Evolutionary conservation across 2,113 vertebrate genomes (phyloP), one percentile per base, ranked within the genome.

Genomic region (Anhinga rufa): DNA sequence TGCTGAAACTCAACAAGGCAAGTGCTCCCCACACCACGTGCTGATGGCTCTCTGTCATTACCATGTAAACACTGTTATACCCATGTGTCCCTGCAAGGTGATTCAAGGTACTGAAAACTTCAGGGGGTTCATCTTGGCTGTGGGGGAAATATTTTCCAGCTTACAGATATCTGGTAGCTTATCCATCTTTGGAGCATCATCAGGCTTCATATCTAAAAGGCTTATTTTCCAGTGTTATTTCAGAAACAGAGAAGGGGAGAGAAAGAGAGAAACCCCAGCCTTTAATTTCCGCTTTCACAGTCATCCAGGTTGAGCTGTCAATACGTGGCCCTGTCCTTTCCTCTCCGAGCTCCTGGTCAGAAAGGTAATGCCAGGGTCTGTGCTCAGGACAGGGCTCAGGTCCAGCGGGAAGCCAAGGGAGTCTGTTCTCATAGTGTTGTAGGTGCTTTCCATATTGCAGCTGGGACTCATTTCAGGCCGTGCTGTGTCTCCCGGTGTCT

Each of bases 401-500:
- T 88, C 75, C 90, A 90, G 70, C 29, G 3, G 83, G 75, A 96
- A 93, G 66, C 66, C 79, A 60, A 68, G n/a, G 86, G 82, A 90
- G 57, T 92, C 64, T 77, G 62, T 78, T 92, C 96, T 96, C 87
- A 91, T 98, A 98, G 98, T 98, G 98, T 98, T 97, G 93, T 92
- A 81, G 92, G 72, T 9, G 55, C 65, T 42, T 28, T 92, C 70
- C 2, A 0, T 34, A 10, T 20, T 76, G 80, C 25, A 29, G 61
- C 14, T 29, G 21, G 38, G 29, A 42, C 89, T 99, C 98, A 99
- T 78, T 99, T 99, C 72, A 99, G 98, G 66, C 99, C 99, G 0
- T 99, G 99, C 91, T 99, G 99, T 1, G 99, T 99, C 97, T 99
- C 99, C 75, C 99, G 99, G 97, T 99, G 99, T 87, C 99, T 98